Percentiles rank a stretch among this genome's conserved stretches.
phyloP scores from a whole-genome alignment of 92 coral and sea anemone genomes.

The Scolanthus callimorphus region DNA sequence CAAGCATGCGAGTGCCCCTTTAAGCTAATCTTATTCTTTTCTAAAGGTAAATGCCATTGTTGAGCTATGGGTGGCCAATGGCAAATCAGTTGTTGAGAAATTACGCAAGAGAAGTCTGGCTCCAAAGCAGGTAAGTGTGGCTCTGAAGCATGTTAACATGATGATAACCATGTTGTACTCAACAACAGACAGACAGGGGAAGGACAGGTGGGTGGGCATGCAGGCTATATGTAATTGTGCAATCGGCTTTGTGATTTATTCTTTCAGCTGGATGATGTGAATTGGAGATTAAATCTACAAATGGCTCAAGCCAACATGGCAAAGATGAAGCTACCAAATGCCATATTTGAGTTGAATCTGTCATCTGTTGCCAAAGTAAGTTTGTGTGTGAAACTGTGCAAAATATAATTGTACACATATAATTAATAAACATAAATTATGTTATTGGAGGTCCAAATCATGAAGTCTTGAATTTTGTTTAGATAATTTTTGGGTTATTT shows the following conservation, averaged over 20 bases:
- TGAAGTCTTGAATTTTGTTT: no score
- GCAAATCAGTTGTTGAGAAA: slow-evolving; percentile 77
- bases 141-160: neutral
- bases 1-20: no score
- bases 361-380: slow-evolving; percentile 72
- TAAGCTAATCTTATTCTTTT: no score
- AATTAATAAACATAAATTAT: no score
- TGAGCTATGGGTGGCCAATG: slow-evolving; percentile 84
- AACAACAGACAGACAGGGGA: neutral
- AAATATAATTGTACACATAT: no score
- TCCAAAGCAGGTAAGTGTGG: slow-evolving; percentile 78
- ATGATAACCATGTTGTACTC: neutral
- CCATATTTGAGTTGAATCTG: slow-evolving; percentile 78
- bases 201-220: no score
- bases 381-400: no score
- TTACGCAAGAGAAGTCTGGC: slow-evolving; percentile 84
- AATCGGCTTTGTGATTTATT: no score
- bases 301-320: slow-evolving; percentile 94
- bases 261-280: slow-evolving; percentile 78
- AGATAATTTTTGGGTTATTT: no score
- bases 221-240: neutral
- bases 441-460: no score
- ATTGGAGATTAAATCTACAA: slow-evolving; percentile 93
- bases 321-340: slow-evolving; percentile 94
- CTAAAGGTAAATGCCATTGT: slow-evolving; percentile 65